Percentiles rank a stretch among this genome's conserved stretches.
Evolutionary conservation across 2,888 invertebrate species (phyloP).

Genomic region (Dolomedes plantarius): DNA sequence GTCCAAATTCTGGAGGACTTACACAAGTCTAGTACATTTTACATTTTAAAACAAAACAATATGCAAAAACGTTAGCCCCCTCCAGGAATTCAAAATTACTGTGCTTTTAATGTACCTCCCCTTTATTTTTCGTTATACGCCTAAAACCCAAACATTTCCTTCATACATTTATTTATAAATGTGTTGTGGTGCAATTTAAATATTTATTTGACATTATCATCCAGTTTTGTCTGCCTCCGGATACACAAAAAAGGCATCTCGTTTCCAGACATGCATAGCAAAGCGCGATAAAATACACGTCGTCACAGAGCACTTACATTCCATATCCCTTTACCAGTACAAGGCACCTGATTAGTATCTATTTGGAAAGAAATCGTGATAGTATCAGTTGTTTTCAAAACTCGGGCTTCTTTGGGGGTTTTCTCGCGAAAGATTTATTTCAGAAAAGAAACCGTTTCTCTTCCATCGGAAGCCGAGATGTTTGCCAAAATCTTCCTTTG

Average conservation of each 20-base stretch:
- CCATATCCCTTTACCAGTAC: background rate
- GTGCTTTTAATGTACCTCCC: too few relatives aligned
- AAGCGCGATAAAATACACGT: conserved; percentile 25
- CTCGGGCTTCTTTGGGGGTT: conserved; percentile 14
- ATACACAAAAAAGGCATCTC: conserved; percentile 20
- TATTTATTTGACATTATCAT: too few relatives aligned
- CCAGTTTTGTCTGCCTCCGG: background rate
- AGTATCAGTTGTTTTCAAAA: background rate
- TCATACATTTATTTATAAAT: too few relatives aligned
- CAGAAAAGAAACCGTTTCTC: conserved; percentile 27
- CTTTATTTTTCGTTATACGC: too few relatives aligned
- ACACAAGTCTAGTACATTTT: too few relatives aligned
- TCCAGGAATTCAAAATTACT: too few relatives aligned
- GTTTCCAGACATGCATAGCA: background rate
- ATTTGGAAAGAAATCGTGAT: conserved; percentile 17
- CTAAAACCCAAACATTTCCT: too few relatives aligned
- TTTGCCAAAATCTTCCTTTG: conserved; percentile 41
- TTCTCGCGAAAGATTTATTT: background rate
- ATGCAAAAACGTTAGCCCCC: too few relatives aligned
- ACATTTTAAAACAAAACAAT: too few relatives aligned
- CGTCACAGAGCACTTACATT: conserved; percentile 18
- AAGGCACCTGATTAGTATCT: conserved; percentile 17
- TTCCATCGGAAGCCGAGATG: conserved; percentile 39
- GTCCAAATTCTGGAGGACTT: too few relatives aligned
- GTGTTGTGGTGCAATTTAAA: too few relatives aligned